These are phyloP conservation scores for Carcharodon carcharias DNA, from an alignment of 2,797 vertebrate genomes.

Conservation along the genomic window DNA sequence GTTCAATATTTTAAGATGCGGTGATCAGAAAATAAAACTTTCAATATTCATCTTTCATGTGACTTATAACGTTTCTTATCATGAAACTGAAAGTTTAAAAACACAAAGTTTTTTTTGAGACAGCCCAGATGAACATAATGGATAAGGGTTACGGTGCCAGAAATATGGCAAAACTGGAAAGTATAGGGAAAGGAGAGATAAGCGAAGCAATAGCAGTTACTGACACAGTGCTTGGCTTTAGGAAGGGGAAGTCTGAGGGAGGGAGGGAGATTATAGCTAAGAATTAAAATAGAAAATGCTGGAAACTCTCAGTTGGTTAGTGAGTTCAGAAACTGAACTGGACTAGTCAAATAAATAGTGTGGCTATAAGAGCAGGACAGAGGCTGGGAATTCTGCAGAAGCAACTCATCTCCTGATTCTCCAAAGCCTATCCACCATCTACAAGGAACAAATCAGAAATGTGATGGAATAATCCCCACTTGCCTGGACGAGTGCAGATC, in stretches of 20 bases:
- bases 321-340: too few relatives aligned
- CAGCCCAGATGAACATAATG: background rate
- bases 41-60: constrained; percentile 26
- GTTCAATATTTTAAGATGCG: constrained; percentile 21
- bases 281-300: background rate
- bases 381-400: too few relatives aligned
- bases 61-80: background rate
- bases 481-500: too few relatives aligned
- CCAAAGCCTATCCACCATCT: too few relatives aligned
- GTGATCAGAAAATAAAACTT: constrained; percentile 34
- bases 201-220: background rate
- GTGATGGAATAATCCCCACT: too few relatives aligned
- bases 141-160: background rate
- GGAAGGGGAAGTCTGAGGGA: background rate
- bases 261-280: background rate
- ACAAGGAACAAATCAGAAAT: too few relatives aligned
- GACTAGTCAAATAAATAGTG: too few relatives aligned
- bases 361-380: too few relatives aligned
- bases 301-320: too few relatives aligned
- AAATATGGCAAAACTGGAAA: background rate
- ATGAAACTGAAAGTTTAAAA: background rate
- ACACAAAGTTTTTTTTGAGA: background rate
- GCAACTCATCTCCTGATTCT: too few relatives aligned
- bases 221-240: background rate
- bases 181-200: background rate